Evolutionary conservation across 2,113 vertebrate species (phyloP), one percentile per base, ranked within the genome.

Genomic region (Forbesichthys agassizii): DNA sequence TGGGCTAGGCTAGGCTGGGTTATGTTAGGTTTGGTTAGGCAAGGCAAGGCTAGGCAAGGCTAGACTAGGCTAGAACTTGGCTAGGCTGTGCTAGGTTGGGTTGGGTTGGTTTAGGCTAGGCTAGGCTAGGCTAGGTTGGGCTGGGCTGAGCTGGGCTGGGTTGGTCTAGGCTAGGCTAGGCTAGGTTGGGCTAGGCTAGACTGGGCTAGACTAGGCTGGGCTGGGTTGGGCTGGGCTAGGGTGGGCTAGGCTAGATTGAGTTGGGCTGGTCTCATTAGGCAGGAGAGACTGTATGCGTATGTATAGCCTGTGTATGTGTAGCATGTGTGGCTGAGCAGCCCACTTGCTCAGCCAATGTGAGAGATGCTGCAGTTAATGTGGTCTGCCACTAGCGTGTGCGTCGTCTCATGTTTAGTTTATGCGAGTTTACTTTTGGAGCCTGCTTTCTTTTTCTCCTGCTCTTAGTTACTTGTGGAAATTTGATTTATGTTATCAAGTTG

Each of bases 401-500:
- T 9, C 13, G 10, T 33, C n/a, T 46, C 18, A 57, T 54, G 18
- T 27, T 47, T 5, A 57, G n/a, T 47, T 48, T 48, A 18, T 16
- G 42, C 3, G 72, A 69, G 64, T 81, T 81, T 75, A 86, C 64
- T 80, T 66, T 55, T 9, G 65, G 81, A 70, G 64, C 70, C 60
- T 67, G 33, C 70, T 77, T 82, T 78, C 73, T 78, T 72, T 79
- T 64, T 27, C 49, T 3, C 62, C 60, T 48, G 14, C 72, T 77
- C 58, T 86, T 72, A 79, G 81, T 86, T 88, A 77, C 69, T 71
- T 48, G 67, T 46, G 16, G 68, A 84, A 86, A 88, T 78, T 48
- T 90, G 89, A 85, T 87, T 90, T 86, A 88, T 90, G 87, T 71
- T 66, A 80, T 85, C 74, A 79, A 73, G 49, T 48, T 48, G 36